Base-by-base conservation (phyloP, 2,113 vertebrate genomes). In the Nanorana parkeri region DNA sequence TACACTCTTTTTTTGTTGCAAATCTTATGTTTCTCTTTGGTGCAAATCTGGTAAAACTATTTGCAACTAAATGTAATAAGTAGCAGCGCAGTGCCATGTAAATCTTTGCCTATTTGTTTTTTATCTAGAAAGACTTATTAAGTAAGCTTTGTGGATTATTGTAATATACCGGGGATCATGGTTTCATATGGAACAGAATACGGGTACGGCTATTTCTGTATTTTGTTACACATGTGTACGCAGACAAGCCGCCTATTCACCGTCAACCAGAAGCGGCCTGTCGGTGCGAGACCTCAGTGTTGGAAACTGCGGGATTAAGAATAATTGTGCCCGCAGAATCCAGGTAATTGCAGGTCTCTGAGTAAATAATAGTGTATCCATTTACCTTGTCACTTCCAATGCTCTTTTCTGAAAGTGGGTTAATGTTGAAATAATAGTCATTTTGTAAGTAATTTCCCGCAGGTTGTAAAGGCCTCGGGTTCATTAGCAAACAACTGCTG, bases 351-450 rank as follows among this genome's bases (percentile, higher is more conserved):
- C 19, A 11, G 10, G 69, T 17, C 69, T 73, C 69, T 73, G 19
- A 58, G 69, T 58, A 73, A 73, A 73, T 71, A 32, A 73, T 17
- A 28, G 26, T 6, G 52, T 56, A 73, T 73, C 52, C 52, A 21
- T 58, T 73, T 73, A 56, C 52, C 26, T 0, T 32, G 69, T 73
- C 69, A 56, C 21, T 32, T 73, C 26, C 69, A 73, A 73, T 73
- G 55, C 32, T 32, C 20, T 60, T 60, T 28, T 20, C n/a, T 32
- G 6, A 32, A 20, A 21, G 19, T 16, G 6, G 52, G 69, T 58
- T 73, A 73, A 58, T 73, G 26, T 73, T 56, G 69, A 29, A 73
- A 69, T 69, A 52, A 61, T 47, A 76, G 73, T 76, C 73, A 63
- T 76, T 76, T 63, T 76, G 29, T 23, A 36, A 16, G 36, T 56